Base-by-base conservation (phyloP, 2,113 vertebrate genomes). In the Alosa alosa region DNA sequence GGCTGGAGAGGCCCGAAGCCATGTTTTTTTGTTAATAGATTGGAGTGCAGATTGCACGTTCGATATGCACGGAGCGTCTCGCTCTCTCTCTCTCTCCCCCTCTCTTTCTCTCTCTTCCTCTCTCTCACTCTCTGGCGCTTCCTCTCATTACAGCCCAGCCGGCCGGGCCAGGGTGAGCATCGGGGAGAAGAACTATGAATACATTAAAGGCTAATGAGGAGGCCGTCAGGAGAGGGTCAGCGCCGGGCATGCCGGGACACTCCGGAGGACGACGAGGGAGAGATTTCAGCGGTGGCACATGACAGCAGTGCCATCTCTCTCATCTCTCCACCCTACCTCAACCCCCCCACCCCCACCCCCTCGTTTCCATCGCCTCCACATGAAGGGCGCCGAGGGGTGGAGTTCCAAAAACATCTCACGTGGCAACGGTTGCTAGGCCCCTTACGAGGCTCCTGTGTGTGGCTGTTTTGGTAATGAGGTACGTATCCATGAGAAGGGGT, bases 131-230 rank as follows among this genome's bases (percentile, higher is more conserved):
- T 72, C 64, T 72, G 25, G 9, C 9, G 81, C 95, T 95, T 96
- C 94, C 94, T 95, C 95, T 95, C 93, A 95, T 96, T 95, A 94
- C 94, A 93, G 94, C 94, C 93, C 94, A 93, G 94, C 82, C 84
- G 94, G 91, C 93, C 95, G 95, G 92, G 92, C 91, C 91, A 93
- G 93, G 93, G 95, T 95, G 95, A 92, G 92, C 90, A 91, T 93
- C 93, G 93, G 95, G 94, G 94, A 91, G 93, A 91, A 94, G 95
- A 96, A 94, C 92, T 93, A 93, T 94, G 93, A 94, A 96, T 96
- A 96, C 91, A 96, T 96, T 96, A 95, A 95, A 95, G 96, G 94
- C 95, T 95, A 95, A 96, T 96, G 95, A 93, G 94, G 95, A 94
- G 93, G 92, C 92, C 92, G 94, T 91, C 92, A 94, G 92, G 90